Base-by-base conservation (phyloP, 2,113 vertebrate genomes). In the Acrocephalus arundinaceus region DNA sequence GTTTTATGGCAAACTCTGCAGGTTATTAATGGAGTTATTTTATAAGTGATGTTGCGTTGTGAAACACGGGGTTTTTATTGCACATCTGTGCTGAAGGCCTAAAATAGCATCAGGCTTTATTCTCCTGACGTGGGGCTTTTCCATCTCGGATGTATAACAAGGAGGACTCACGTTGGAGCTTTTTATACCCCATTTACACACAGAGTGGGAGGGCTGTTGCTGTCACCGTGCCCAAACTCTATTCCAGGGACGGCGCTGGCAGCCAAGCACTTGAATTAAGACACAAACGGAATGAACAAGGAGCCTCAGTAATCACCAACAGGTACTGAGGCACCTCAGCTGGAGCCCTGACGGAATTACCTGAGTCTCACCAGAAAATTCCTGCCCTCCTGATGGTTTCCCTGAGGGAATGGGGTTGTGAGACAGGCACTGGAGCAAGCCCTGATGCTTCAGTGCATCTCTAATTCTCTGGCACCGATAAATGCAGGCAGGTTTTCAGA, bases 301-400 rank as follows among this genome's bases (percentile, higher is more conserved):
- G 70, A 3, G 0, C 33, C 58, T 55, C 54, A 9, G 55, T 0
- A 23, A 43, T 2, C 62, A 35, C 43, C 78, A 66, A 0, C 51
- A n/a, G 45, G 48, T 4, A 4, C 35, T 28, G 90, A 66, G 59
- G n/a, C 41, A 18, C 11, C 70, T 35, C 39, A 74, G 77, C 88
- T 77, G 87, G 72, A 49, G 80, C 30, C 66, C 87, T 27, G 57
- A 27, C 0, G 25, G 13, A 33, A 15, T 71, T 13, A 25, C 37
- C 30, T 2, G 37, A 48, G 55, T 3, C 65, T 23, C 87, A 6
- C 11, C 8, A 43, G 13, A 4, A 55, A 31, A 15, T 0, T 25
- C 4, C 67, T 72, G 52, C 48, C 84, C 28, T 11, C 23, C 89
- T 30, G 8, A 7, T 24, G 24, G 2, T 25, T 37, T 27, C 24